phyloP scores from a whole-genome alignment of 2,797 vertebrate genomes.

The Tokudaia muenninki region DNA sequence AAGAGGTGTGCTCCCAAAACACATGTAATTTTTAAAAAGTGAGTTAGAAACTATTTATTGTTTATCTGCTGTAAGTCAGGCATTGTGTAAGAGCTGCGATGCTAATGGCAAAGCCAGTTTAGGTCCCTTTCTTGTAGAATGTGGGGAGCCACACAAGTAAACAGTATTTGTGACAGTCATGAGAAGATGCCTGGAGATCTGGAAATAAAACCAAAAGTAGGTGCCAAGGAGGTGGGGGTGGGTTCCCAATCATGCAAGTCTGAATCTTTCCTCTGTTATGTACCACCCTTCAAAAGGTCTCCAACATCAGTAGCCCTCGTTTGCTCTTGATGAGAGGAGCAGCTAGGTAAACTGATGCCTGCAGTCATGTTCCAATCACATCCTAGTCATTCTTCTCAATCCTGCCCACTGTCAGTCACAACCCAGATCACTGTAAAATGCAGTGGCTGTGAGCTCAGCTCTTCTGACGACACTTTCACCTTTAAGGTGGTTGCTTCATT shows the following conservation, averaged over 20 bases:
- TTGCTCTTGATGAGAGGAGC: slow-evolving; percentile 41
- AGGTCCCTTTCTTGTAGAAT: neutral
- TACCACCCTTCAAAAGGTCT: slow-evolving; percentile 50
- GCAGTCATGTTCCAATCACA: slow-evolving; percentile 13
- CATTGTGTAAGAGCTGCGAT: neutral
- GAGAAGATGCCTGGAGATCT: neutral
- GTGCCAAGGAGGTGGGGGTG: neutral
- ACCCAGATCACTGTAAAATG: neutral
- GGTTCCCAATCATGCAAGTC: neutral
- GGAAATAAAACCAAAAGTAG: slow-evolving; percentile 34
- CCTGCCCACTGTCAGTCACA: neutral
- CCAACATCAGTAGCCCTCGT: slow-evolving; percentile 10
- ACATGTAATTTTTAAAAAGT: neutral
- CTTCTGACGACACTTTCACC: neutral
- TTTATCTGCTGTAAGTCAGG: neutral
- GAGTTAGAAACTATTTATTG: slow-evolving; percentile 40
- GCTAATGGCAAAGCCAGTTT: neutral
- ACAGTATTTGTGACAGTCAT: neutral
- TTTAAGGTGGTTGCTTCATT: neutral
- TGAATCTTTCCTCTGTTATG: slow-evolving; percentile 24
- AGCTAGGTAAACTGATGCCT: neutral
- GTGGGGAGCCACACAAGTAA: neutral
- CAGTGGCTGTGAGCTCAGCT: neutral
- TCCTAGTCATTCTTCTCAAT: neutral
- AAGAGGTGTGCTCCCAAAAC: neutral